Conservation (phyloP, 2,797 vertebrate species). For the Pangasius djambal region DNA sequence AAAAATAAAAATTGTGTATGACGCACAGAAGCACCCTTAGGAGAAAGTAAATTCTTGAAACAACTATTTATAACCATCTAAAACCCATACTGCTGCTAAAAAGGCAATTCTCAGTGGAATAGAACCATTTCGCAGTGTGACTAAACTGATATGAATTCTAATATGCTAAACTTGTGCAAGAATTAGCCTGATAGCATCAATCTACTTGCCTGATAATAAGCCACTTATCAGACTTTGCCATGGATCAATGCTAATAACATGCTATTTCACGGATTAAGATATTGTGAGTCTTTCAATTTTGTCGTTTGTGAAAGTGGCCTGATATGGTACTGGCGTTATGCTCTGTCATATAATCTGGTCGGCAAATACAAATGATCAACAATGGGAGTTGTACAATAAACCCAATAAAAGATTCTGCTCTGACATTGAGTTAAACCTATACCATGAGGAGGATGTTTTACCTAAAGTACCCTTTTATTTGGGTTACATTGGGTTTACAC, state of each 20-base stretch:
- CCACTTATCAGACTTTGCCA: constrained; percentile 36
- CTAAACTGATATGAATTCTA: constrained; percentile 38
- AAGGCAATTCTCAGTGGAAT: constrained; percentile 17
- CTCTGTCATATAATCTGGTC: constrained; percentile 15
- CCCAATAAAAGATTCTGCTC: background rate
- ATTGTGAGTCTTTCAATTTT: constrained; percentile 24
- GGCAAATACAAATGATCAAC: constrained; percentile 17
- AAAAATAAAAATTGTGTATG: background rate
- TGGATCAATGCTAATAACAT: constrained; percentile 46
- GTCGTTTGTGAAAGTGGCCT: constrained; percentile 28
- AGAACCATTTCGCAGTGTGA: constrained; percentile 23
- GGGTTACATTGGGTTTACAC: background rate
- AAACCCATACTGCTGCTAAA: background rate
- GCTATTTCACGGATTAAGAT: constrained; percentile 48
- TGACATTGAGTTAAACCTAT: background rate
- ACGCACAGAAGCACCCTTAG: background rate
- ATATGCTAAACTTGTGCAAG: constrained; percentile 43
- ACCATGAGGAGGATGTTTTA: background rate
- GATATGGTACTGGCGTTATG: background rate
- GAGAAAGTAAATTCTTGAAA: background rate
- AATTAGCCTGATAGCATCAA: constrained; percentile 43
- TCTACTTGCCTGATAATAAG: constrained; percentile 34
- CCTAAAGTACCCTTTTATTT: background rate
- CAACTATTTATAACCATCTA: background rate
- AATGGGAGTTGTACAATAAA: background rate